A percentile compares a stretch with the other conserved stretches of the same genome.
Evolutionary conservation across 2,797 vertebrate species (phyloP).

Genomic region (Botia almorhae): DNA sequence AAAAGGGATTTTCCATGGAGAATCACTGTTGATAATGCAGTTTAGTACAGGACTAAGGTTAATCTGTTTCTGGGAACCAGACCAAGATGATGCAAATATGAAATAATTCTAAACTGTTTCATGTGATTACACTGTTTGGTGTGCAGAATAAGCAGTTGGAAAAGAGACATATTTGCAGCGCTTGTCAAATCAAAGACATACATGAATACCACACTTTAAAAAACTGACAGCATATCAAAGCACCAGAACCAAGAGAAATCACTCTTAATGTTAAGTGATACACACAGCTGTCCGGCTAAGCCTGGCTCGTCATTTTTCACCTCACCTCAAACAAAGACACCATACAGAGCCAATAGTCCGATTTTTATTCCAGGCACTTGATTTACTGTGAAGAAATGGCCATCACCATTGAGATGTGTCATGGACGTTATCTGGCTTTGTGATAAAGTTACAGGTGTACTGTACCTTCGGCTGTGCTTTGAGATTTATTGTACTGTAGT

Average conservation of each 20-base stretch:
- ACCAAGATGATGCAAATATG: constrained; percentile 42
- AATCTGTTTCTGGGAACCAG: constrained; percentile 34
- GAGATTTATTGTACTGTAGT: constrained; percentile 51
- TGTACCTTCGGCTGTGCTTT: constrained; percentile 55
- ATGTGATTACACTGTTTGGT: constrained; percentile 9
- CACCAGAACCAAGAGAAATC: constrained; percentile 28
- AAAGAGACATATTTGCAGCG: constrained; percentile 13
- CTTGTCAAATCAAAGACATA: constrained; percentile 16
- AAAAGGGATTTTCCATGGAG: constrained; percentile 46
- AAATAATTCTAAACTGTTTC: constrained; percentile 20
- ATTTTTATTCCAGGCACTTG: constrained; percentile 49
- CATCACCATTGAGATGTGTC: constrained; percentile 30
- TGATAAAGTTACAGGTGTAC: constrained; percentile 43
- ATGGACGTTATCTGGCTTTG: constrained; percentile 43
- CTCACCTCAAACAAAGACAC: constrained; percentile 42
- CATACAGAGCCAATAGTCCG: constrained; percentile 7
- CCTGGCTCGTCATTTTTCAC: constrained; percentile 21
- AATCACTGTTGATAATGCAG: constrained; percentile 35
- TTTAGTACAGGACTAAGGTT: constrained; percentile 33
- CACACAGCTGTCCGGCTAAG: constrained; percentile 30
- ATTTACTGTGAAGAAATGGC: constrained; percentile 63
- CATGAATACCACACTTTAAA: constrained; percentile 16
- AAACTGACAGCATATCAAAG: constrained; percentile 39
- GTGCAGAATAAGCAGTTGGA: constrained; percentile 31
- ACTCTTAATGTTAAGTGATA: constrained; percentile 42